Evolutionary conservation across 1,140 invertebrate species (phyloP).

Genomic region (Temnothorax nylanderi): DNA sequence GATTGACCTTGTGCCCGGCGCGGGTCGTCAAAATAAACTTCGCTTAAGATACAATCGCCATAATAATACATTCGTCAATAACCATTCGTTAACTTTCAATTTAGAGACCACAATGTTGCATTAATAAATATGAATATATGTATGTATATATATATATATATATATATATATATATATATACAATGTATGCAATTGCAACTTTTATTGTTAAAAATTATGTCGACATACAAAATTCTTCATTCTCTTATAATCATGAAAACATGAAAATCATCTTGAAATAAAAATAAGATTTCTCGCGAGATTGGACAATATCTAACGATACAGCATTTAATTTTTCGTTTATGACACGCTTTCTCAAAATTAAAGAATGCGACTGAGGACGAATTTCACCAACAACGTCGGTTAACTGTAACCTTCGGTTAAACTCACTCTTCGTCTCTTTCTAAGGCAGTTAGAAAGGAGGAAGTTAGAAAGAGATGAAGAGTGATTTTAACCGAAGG

Average conservation of each 20-base stretch:
- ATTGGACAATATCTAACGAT: not conserved
- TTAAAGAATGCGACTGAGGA: not conserved
- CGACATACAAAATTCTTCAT: not conserved
- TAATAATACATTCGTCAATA: too few relatives aligned
- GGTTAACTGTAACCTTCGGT: too few relatives aligned
- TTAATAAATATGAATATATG: not conserved
- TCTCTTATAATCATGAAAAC: not conserved
- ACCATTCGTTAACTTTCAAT: too few relatives aligned
- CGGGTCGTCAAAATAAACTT: too few relatives aligned
- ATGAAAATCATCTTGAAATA: not conserved
- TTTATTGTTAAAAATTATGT: not conserved
- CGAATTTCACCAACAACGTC: too few relatives aligned
- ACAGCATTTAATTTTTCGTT: not conserved
- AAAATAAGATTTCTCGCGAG: not conserved
- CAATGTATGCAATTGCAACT: not conserved
- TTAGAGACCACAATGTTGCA: too few relatives aligned
- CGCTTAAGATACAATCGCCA: too few relatives aligned
- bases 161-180: not conserved
- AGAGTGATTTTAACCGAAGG: too few relatives aligned
- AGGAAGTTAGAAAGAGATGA: too few relatives aligned
- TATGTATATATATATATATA: not conserved
- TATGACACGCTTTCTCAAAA: not conserved
- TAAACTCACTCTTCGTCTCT: too few relatives aligned
- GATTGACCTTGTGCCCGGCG: too few relatives aligned
- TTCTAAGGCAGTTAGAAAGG: too few relatives aligned